phyloP scores from a whole-genome alignment of 2,113 vertebrate genomes.

The Chamaetylas fuelleborni region DNA sequence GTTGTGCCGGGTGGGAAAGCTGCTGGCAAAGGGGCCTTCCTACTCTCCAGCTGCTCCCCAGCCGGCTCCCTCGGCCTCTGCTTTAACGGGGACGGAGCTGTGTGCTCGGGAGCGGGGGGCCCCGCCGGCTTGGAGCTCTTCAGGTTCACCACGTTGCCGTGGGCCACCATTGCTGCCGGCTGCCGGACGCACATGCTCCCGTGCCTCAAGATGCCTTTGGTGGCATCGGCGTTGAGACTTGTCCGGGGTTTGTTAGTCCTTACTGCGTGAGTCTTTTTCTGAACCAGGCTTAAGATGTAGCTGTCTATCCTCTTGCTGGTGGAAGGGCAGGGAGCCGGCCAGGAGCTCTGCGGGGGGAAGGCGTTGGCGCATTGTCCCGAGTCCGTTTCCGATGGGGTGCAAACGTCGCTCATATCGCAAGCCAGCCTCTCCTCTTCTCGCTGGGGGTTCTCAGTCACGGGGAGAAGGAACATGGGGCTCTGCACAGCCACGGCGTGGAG shows the following conservation, averaged over 20 bases:
- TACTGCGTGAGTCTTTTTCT: constrained; percentile 83
- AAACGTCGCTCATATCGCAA: constrained; percentile 54
- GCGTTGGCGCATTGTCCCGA: constrained; percentile 60
- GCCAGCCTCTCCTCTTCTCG: constrained; percentile 75
- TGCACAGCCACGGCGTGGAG: constrained; percentile 89
- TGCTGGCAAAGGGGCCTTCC: constrained; percentile 28
- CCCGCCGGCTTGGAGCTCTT: constrained; percentile 70
- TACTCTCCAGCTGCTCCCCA: constrained; percentile 72
- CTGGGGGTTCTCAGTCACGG: constrained; percentile 68
- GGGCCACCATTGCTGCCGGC: constrained; percentile 31
- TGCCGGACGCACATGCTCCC: constrained; percentile 81
- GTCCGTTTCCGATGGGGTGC: constrained; percentile 54
- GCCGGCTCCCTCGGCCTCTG: constrained; percentile 71
- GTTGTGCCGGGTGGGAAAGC: neutral
- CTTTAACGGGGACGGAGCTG: constrained; percentile 72
- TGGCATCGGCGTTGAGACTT: constrained; percentile 84
- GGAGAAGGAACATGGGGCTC: constrained; percentile 85
- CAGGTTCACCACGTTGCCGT: constrained; percentile 58
- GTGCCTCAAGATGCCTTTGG: constrained; percentile 85
- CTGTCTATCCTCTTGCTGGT: constrained; percentile 83
- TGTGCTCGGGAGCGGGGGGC: constrained; percentile 47
- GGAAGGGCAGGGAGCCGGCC: constrained; percentile 60
- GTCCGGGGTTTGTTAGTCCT: constrained; percentile 90
- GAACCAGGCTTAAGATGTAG: constrained; percentile 89
- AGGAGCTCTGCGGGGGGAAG: constrained; percentile 67